Evolutionary conservation across 2,888 invertebrate genomes (phyloP), one percentile per base, ranked within the genome.

Genomic region (Drosophila helvetica): DNA sequence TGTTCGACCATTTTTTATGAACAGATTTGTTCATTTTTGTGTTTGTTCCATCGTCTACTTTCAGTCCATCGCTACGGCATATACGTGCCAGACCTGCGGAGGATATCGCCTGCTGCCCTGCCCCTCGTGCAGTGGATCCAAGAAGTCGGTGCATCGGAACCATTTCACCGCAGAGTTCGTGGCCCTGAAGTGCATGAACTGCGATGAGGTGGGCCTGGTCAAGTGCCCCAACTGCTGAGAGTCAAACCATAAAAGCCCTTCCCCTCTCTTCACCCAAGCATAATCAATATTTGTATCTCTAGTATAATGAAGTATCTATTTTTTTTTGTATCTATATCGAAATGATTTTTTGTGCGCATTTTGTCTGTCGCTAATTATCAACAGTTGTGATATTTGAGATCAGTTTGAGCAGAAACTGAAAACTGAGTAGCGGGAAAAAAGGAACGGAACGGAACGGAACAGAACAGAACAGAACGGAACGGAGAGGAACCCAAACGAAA

Each of bases 161-260:
- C 96, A 98, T 90, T 98, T 98, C 92, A 98, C 98, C 0, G 95
- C 97, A 38, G 98, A 98, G 93, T 97, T 98, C 90, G 96, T 97
- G 72, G 97, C 98, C 18, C 94, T 99, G 80, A 97, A 97, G 90
- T 98, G 98, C 92, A 97, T 97, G 96, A 96, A 96, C 91, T 98
- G 98, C 92, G 98, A 99, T 90, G 98, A 98, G 92, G 98, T 97
- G 57, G 99, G 98, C 53, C 94, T 99, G 54, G 96, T 98, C 47
- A 94, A 95, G 81, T 99, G 98, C 92, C 95, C 95, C 80, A 94
- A 95, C 73, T 99, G 99, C 93, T 96, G 92, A 92, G 33, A 50
- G 9, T 33, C 25, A 43, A 63, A 54, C 17, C 19, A 18, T 48
- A 63, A 42, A 48, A 8, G 18, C 3, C n/a, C 27, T 33, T 38